phyloP scores from a whole-genome alignment of 2,888 invertebrate genomes.

The Spialia ferax region DNA sequence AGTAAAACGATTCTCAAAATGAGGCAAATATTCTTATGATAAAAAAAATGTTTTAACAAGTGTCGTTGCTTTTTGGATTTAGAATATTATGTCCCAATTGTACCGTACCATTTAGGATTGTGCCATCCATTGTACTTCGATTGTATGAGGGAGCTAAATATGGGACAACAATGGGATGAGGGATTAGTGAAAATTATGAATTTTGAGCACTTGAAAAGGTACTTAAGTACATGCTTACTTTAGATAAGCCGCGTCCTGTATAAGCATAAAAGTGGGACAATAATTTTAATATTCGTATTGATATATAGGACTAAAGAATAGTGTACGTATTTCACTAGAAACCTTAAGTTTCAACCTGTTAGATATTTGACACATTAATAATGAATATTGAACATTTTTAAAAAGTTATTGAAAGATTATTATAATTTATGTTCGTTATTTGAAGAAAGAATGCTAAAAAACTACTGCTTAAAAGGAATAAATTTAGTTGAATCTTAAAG shows the following conservation, averaged over 20 bases:
- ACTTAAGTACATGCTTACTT: not conserved
- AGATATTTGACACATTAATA: no score
- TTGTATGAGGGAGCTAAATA: constrained; percentile 11
- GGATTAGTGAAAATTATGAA: constrained; percentile 32
- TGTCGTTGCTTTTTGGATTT: constrained; percentile 18
- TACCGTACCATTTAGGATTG: constrained; percentile 17
- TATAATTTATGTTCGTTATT: no score
- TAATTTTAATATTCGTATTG: not conserved
- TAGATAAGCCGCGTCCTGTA: constrained; percentile 1
- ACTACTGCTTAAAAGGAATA: no score
- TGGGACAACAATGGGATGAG: constrained; percentile 18
- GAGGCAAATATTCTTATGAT: not conserved
- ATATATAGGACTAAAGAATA: no score
- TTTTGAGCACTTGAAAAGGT: constrained; percentile 19
- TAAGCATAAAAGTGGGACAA: constrained; percentile 9
- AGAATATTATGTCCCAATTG: constrained; percentile 28
- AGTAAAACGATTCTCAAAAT: constrained; percentile 4
- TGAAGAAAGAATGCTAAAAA: no score
- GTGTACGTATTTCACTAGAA: no score
- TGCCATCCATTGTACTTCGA: constrained; percentile 28
- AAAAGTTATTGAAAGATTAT: no score
- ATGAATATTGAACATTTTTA: no score
- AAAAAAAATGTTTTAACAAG: constrained; percentile 27
- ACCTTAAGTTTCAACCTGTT: no score
- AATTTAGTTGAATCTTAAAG: not conserved